Base-by-base conservation (phyloP, 2,797 vertebrate species). In the Chloroceryle inda region DNA sequence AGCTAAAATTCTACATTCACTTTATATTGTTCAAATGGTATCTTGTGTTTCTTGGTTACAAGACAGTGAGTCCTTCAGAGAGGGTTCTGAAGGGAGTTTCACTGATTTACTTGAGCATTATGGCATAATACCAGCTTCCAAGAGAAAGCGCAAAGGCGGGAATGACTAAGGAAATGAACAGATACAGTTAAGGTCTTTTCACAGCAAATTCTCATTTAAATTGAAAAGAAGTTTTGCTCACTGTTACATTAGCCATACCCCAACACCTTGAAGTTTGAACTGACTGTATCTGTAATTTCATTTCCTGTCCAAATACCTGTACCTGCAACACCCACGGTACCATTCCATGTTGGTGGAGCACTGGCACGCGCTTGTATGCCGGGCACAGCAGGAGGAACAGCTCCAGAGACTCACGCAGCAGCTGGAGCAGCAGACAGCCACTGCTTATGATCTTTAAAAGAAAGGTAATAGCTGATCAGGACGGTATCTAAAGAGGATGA, bases 351-450 rank as follows among this genome's bases (percentile, higher is more conserved):
- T 15, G 52, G 38, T 20, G 45, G 67, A 37, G 45, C 38, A 52
- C 29, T 2, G 1, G 29, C 1, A 0, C 27, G 40, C 5, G 21
- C 2, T 50, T 13, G 13, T 31, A 23, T 19, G 10, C 18, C 20
- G 26, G 10, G 18, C 8, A 3, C 33, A 35, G 47, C 47, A 42
- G 33, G 13, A 49, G 31, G 24, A 67, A 35, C 62, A 42, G 15
- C 61, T 40, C 61, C 22, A 15, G 33, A 13, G 55, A 55, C 42
- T 45, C 56, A 24, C 1, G 0, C 37, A 35, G 35, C 35, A 37
- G 49, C 47, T 1, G 1, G 35, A 79, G 26, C n/a, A 56, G 49
- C 37, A 64, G 21, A 20, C 9, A 37, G 24, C n/a, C 50, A 52
- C 5, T 26, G 21, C 20, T 26, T 42, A 29, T 56, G 55, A 8